These are phyloP conservation scores for Acleris literana DNA, from an alignment of 2,888 invertebrate species.

Conservation along the genomic window DNA sequence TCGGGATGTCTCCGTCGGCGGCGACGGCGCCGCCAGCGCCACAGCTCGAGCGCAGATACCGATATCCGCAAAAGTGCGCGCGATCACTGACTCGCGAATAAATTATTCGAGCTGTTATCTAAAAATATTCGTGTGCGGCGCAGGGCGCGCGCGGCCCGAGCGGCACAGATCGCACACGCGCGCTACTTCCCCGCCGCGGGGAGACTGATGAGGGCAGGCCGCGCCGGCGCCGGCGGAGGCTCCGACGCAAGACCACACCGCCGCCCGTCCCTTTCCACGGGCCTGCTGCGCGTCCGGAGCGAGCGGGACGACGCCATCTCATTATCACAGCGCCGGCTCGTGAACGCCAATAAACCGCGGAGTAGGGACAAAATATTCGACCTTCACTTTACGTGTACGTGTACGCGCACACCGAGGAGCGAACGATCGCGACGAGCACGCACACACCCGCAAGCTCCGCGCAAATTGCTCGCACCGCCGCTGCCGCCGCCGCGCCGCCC, in stretches of 20 bases:
- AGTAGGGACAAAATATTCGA: slow-evolving; percentile 83
- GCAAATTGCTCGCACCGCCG: slow-evolving; percentile 68
- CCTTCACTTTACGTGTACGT: slow-evolving; percentile 81
- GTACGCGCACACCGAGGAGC: slow-evolving; percentile 64
- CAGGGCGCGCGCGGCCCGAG: slow-evolving; percentile 64
- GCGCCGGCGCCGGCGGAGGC: slow-evolving; percentile 78
- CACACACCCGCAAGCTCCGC: slow-evolving; percentile 63
- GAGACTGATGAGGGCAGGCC: slow-evolving; percentile 82
- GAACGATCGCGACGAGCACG: slow-evolving; percentile 57
- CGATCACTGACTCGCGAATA: slow-evolving; percentile 80
- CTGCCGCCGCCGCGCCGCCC: slow-evolving; percentile 55
- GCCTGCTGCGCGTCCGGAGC: slow-evolving; percentile 51
- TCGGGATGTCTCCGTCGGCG: slow-evolving; percentile 74
- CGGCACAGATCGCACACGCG: slow-evolving; percentile 75
- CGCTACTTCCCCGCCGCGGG: slow-evolving; percentile 81
- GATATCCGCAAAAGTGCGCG: slow-evolving; percentile 78
- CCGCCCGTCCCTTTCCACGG: slow-evolving; percentile 68
- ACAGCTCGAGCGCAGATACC: slow-evolving; percentile 60
- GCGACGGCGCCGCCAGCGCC: slow-evolving; percentile 55
- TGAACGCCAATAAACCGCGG: slow-evolving; percentile 83
- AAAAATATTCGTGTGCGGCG: slow-evolving; percentile 80
- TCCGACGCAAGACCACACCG: slow-evolving; percentile 76
- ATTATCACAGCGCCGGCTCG: slow-evolving; percentile 80
- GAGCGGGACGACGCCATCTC: slow-evolving; percentile 73
- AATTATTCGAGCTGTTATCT: slow-evolving; percentile 82